Evolutionary conservation across 2,113 vertebrate genomes (phyloP).

Genomic region (Macrotus californicus): DNA sequence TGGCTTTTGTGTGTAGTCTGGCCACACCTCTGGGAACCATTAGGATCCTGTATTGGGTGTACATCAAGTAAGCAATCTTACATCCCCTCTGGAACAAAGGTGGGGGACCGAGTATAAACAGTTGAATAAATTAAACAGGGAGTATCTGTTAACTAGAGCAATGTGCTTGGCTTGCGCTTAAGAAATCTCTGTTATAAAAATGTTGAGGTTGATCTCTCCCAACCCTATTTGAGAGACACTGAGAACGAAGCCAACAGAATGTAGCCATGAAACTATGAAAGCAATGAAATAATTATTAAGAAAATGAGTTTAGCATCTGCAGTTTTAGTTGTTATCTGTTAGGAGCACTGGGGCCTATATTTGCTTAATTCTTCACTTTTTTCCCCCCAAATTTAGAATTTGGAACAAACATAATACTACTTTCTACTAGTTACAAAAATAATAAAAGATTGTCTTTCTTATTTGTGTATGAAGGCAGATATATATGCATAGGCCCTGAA

Average conservation of each 20-base stretch:
- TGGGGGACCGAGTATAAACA: not conserved
- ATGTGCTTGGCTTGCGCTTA: not conserved
- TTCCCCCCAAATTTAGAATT: not conserved
- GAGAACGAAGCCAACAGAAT: not conserved
- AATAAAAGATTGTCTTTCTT: not conserved
- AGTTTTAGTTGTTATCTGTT: not conserved
- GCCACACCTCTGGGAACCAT: not conserved
- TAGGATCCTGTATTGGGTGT: not conserved
- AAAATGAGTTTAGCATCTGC: not conserved
- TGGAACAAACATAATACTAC: not conserved
- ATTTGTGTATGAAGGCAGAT: not conserved
- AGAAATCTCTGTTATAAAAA: not conserved
- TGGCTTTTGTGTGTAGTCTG: not conserved
- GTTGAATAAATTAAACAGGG: not conserved
- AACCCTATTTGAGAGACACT: not conserved
- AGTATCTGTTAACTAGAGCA: not conserved
- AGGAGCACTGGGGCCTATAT: not conserved
- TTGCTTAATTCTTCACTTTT: constrained; percentile 6
- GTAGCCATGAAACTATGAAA: not conserved
- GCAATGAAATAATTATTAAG: not conserved
- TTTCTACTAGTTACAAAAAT: not conserved
- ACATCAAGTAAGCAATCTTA: not conserved
- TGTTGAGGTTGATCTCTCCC: not conserved
- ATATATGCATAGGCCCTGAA: not conserved
- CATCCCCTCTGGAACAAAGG: not conserved